Evolutionary conservation across 2,797 vertebrate species (phyloP).

Genomic region (Molossus alvarezi): DNA sequence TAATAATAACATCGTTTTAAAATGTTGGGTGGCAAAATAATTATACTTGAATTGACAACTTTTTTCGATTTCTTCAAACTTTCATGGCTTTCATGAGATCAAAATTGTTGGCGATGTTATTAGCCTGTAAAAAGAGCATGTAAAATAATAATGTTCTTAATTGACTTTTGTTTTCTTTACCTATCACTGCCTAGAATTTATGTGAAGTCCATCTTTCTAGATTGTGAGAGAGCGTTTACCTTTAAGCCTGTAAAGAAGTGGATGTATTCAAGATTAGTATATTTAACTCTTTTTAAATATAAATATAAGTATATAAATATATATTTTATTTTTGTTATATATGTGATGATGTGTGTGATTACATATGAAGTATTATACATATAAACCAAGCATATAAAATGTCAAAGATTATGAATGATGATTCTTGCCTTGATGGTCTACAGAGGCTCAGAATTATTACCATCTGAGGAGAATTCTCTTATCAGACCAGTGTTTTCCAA

Average conservation of each 20-base stretch:
- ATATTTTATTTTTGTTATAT: background rate
- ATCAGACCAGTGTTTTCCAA: constrained; percentile 2
- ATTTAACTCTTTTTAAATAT: background rate
- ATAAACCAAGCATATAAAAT: background rate
- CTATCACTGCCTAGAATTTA: background rate
- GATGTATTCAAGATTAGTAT: background rate
- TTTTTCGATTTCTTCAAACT: constrained; percentile 34
- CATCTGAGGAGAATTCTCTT: background rate
- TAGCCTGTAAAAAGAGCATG: constrained; percentile 28
- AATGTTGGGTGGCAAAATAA: constrained; percentile 46
- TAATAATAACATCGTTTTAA: no score
- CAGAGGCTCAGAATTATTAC: background rate
- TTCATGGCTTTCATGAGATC: background rate
- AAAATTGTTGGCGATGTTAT: background rate
- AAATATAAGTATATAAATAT: background rate
- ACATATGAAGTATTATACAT: background rate
- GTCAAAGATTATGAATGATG: background rate
- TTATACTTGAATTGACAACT: background rate
- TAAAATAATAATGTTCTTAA: background rate
- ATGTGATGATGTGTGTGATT: background rate
- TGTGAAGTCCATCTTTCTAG: background rate
- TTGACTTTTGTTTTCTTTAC: constrained; percentile 5
- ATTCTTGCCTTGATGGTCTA: background rate
- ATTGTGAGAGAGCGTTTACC: background rate
- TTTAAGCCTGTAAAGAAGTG: constrained; percentile 23